Evolutionary conservation across 2,797 vertebrate genomes (phyloP), one percentile per base, ranked within the genome.

Genomic region (Sternotherus odoratus): DNA sequence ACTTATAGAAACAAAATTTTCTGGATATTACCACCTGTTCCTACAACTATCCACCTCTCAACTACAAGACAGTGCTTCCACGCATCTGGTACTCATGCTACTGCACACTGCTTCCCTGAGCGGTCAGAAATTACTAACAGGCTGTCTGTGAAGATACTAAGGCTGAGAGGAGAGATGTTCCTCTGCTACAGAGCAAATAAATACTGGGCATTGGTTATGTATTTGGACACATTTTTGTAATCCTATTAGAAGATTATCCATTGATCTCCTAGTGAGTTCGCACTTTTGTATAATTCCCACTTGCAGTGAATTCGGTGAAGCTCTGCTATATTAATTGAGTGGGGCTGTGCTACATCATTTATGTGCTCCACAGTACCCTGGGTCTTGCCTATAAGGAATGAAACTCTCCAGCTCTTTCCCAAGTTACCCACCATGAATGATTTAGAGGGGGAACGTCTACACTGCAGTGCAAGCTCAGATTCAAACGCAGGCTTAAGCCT

Each of bases 311-410:
- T 33, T 84, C 10, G 15, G 19, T 63, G 79, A 78, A 63, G 24
- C 24, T 33, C 78, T 85, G 4, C 12, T 72, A 4, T 26, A 66
- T 82, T 53, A 83, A 72, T 36, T 48, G 84, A 91, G 79, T 79
- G 6, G 36, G 23, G 11, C 86, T 91, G 43, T 85, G 16, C 19
- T 74, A n/a, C 54, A 77, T 81, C 85, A 79, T 81, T 86, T 82
- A 54, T 90, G 6, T 12, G 23, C 3, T 36, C 82, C 11, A 8
- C 12, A 3, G 36, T 82, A 80, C 3, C 9, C 7, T 83, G 39
- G 33, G 10, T 19, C 10, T 79, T 48, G 43, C 26, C 39, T 92
- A 43, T 83, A 86, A 48, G 26, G 72, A 48, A 85, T 82, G 63
- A 87, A n/a, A 48, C 16, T 30, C 63, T 49, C 8, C 49, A 83